phyloP scores from a whole-genome alignment of 1,140 invertebrate genomes.

The Bicyclus anynana region DNA sequence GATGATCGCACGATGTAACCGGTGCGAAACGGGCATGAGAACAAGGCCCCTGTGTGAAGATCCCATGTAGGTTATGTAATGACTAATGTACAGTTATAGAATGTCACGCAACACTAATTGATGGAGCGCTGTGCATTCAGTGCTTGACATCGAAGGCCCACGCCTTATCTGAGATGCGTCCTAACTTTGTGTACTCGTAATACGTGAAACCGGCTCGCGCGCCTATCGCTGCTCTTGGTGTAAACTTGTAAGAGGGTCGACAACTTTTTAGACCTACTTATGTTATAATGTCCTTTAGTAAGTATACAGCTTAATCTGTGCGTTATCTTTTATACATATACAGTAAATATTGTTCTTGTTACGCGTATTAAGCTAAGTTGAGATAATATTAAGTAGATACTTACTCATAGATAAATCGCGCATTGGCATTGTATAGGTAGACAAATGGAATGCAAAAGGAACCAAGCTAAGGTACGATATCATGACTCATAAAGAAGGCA shows the following conservation, averaged over 20 bases:
- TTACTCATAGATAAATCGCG: not conserved
- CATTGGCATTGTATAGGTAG: conserved; percentile 28
- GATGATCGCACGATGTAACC: conserved; percentile 36
- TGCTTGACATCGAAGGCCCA: conserved; percentile 19
- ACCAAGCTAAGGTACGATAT: conserved; percentile 34
- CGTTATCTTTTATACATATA: not conserved
- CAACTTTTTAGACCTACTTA: conserved; percentile 23
- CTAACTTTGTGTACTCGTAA: conserved; percentile 18
- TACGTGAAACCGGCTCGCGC: conserved; percentile 51
- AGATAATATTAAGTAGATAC: not conserved
- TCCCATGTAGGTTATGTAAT: conserved; percentile 63
- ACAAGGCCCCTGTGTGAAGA: conserved; percentile 46
- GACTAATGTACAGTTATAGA: conserved; percentile 60
- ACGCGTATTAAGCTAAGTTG: not conserved
- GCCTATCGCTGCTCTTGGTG: conserved; percentile 33
- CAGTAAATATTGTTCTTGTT: not conserved
- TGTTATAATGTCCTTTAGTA: not conserved
- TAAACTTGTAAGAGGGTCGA: conserved; percentile 33
- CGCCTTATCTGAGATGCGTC: conserved; percentile 39
- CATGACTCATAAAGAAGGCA: conserved; percentile 60
- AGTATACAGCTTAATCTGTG: not conserved
- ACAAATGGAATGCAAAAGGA: conserved; percentile 56
- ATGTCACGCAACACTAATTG: conserved; percentile 58
- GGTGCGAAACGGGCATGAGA: conserved; percentile 43
- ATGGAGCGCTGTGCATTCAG: conserved; percentile 21